These are phyloP conservation scores for Enteromius thamalakanensis DNA, from an alignment of 2,797 vertebrate genomes.

Conservation along the genomic window DNA sequence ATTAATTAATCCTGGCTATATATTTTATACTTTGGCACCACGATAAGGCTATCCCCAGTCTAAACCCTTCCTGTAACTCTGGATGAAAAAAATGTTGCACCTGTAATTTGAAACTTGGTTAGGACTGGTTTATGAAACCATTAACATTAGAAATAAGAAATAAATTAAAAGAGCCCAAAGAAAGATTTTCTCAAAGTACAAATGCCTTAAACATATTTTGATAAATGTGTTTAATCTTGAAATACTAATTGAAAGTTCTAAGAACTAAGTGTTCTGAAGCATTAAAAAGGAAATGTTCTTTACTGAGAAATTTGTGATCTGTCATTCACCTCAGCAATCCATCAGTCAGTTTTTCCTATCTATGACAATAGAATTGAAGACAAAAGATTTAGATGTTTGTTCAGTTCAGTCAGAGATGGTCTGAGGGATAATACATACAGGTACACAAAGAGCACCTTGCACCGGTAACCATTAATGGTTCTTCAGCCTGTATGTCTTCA, in stretches of 20 bases:
- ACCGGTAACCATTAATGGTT: constrained; percentile 40
- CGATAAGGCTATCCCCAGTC: no score
- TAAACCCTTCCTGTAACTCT: neutral
- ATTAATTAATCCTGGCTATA: no score
- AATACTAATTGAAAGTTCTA: neutral
- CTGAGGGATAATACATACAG: constrained; percentile 9
- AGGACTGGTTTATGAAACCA: neutral
- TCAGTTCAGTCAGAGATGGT: neutral
- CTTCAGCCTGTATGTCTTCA: constrained; percentile 50
- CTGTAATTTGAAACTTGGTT: neutral
- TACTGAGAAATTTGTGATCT: neutral
- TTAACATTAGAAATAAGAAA: neutral
- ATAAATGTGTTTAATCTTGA: constrained; percentile 9
- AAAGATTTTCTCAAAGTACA: neutral
- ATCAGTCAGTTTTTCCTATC: neutral
- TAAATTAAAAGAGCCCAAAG: neutral
- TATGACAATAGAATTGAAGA: neutral
- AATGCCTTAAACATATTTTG: neutral
- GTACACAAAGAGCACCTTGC: constrained; percentile 34
- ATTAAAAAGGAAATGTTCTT: neutral
- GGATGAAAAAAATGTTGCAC: neutral
- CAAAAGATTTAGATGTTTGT: neutral
- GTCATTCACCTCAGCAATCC: neutral
- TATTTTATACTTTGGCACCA: no score
- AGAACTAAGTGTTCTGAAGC: neutral